Conservation (phyloP, 35 echinoderm and acorn worm species). For the Hemicentrotus pulcherrimus region DNA sequence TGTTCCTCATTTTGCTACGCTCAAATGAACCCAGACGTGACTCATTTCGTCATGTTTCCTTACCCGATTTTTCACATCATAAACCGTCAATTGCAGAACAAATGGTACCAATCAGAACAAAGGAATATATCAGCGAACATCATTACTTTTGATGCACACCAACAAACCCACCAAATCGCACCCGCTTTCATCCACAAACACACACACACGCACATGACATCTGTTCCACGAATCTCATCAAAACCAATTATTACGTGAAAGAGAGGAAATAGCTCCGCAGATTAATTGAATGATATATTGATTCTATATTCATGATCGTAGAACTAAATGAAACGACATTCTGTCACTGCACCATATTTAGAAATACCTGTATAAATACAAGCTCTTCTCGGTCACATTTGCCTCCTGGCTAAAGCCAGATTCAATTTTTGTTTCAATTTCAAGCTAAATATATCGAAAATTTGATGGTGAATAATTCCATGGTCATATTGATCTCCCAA, state of each 20-base stretch:
- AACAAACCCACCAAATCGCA: not conserved
- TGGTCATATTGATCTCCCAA: not conserved
- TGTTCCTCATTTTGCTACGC: constrained; percentile 9
- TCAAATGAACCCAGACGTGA: not conserved
- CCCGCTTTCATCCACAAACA: not conserved
- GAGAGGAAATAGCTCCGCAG: not conserved
- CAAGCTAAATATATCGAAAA: not conserved
- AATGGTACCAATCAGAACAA: not conserved
- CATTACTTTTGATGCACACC: not conserved
- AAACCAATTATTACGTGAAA: not conserved
- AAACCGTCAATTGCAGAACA: not conserved
- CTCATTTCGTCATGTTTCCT: not conserved
- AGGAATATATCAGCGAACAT: not conserved
- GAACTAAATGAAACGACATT: not conserved
- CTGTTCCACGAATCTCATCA: not conserved
- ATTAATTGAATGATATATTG: not conserved
- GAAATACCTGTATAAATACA: too few species aligned
- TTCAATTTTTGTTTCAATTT: not conserved
- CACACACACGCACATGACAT: not conserved
- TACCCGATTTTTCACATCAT: not conserved
- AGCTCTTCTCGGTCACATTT: not conserved
- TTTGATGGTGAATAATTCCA: too few species aligned
- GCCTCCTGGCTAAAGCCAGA: not conserved
- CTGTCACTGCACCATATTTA: too few species aligned
- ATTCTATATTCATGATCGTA: not conserved